A percentile compares a stretch with the other conserved stretches of the same genome.
Evolutionary conservation across 2,113 vertebrate genomes (phyloP).

Genomic region (Chaenocephalus aceratus): DNA sequence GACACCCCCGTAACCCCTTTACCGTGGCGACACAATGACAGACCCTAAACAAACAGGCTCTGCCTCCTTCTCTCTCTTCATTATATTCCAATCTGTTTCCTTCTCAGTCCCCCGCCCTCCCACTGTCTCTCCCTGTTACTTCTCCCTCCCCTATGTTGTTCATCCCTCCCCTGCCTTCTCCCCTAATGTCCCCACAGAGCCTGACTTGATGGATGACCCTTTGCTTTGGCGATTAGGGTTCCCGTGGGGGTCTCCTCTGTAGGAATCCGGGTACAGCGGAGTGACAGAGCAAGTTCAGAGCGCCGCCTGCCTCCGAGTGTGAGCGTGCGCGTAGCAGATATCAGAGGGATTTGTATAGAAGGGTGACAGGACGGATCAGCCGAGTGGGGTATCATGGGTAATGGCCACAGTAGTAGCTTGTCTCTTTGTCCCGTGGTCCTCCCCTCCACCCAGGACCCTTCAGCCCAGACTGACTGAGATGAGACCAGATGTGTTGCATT

Average conservation of each 20-base stretch:
- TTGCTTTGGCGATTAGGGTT: slow-evolving; percentile 79
- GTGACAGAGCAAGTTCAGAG: slow-evolving; percentile 75
- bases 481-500: slow-evolving; percentile 30
- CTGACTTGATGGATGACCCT: slow-evolving; percentile 81
- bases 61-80: slow-evolving; percentile 58
- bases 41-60: slow-evolving; percentile 75
- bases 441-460: slow-evolving; percentile 21
- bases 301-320: slow-evolving; percentile 62
- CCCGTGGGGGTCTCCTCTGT: slow-evolving; percentile 71
- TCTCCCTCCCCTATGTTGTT: slow-evolving; percentile 68
- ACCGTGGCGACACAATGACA: slow-evolving; percentile 70
- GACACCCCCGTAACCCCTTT: slow-evolving; percentile 59
- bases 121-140: slow-evolving; percentile 66
- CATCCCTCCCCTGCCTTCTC: slow-evolving; percentile 73
- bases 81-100: slow-evolving; percentile 73
- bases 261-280: slow-evolving; percentile 64
- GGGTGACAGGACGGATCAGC: slow-evolving; percentile 77
- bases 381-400: slow-evolving; percentile 49
- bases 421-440: slow-evolving; percentile 42
- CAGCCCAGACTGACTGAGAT: slow-evolving; percentile 16
- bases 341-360: slow-evolving; percentile 72
- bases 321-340: slow-evolving; percentile 58
- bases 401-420: slow-evolving; percentile 48
- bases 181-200: slow-evolving; percentile 78
- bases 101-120: slow-evolving; percentile 45